Evolutionary conservation across 53 echinoderm and acorn worm species (phyloP), one percentile per base, ranked within the genome.

Genomic region (Mesocentrotus franciscanus): DNA sequence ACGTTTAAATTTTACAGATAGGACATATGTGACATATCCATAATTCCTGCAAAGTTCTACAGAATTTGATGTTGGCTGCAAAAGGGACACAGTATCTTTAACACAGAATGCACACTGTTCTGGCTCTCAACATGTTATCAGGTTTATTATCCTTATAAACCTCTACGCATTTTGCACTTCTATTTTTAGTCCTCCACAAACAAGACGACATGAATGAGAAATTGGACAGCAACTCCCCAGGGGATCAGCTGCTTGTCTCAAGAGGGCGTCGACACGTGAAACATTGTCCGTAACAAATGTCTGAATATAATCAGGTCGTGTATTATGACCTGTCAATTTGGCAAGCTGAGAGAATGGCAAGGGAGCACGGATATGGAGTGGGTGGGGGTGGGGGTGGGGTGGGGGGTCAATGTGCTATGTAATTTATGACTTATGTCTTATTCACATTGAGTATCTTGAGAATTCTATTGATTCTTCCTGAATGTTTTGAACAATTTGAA

Each of bases 221-320:
- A 26, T 87, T 12, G 58, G 56, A 17, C 13, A 57, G 87, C 8
- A 10, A n/a, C 57, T 58, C 87, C 87, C 59, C 14, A 20, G 27
- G 57, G 57, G 58, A 27, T 57, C 57, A 87, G n/a, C 87, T 57
- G 87, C 56, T 58, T n/a, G 87, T 87, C 87, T 57, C 87, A 27
- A 87, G 87, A 87, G 56, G 87, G 87, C 87, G 87, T 29, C 29
- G n/a, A 56, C 1, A 58, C 59, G 59, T 58, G 87, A 11, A 87
- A 87, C 87, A 87, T 34, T 58, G 57, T 87, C 87, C 36, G 87
- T 14, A 57, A 87, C 87, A 27, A 29, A 87, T n/a, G 59, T 58
- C 29, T 24, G n/a, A 56, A 87, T 87, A 57, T 42, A 87, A 87
- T 87, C 56, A 10, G 56, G 87, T 29, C 58, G 15, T 57, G 27